Base-by-base conservation (phyloP, 2,797 vertebrate species). In the Myoxocephalus aenaeus region DNA sequence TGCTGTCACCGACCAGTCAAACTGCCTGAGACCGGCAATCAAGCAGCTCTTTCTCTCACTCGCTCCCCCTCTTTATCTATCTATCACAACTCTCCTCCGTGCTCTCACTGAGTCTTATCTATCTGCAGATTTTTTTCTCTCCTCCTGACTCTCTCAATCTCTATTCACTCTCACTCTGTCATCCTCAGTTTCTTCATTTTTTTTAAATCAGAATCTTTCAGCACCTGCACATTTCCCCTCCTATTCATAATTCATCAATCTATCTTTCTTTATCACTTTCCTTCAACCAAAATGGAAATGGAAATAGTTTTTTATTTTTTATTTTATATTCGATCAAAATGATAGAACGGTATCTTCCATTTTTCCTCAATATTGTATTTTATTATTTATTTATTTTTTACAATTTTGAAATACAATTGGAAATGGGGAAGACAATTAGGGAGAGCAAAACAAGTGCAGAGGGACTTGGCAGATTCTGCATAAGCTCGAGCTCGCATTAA, bases 1-100 rank as follows among this genome's bases (percentile, higher is more conserved):
- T 86, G 94, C 93, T 95, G 95, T 96, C 95, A 96, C 73, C 82
- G 82, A 87, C 78, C 88, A 93, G 88, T 92, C 93, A 93, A 87
- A 86, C 87, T 87, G 89, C 90, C 91, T 82, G 79, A 88, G 84
- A 85, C 84, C 75, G 73, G 89, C 91, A 89, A 92, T 89, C 82
- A 89, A 88, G 84, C 82, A 77, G 75, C 82, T 81, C 80, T 77
- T 70, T 77, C 86, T 73, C 83, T 70, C 79, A 48, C 71, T 88
- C 83, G 2, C 77, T 87, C 81, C 80, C 75, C 85, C 85, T 77
- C 81, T 89, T 89, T 79, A 88, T 91, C 85, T 81, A 82, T 87
- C 87, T 82, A 88, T 90, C 82, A 86, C 85, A 87, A 83, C 80
- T 83, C 74, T 73, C 84, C 79, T 85, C 81, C 77, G 50, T 64